Evolutionary conservation across 37 sponge, comb jelly and placozoan genomes (phyloP), one percentile per base, ranked within the genome.

Genomic region (Chondrosia reniformis): DNA sequence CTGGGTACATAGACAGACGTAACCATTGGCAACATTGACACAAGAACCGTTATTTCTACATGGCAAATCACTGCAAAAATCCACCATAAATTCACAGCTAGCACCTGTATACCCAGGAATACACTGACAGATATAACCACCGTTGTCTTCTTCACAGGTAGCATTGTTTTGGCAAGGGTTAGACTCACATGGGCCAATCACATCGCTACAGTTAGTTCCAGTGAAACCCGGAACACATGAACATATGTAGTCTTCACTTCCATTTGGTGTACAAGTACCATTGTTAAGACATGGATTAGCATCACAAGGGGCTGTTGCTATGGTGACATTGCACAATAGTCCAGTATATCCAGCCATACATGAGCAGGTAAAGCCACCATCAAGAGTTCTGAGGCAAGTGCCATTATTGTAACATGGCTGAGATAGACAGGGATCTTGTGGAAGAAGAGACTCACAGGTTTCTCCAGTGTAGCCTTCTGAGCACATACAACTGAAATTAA

Each of bases 401-500:
- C 67, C 84, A 62, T 76, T 75, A 33, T 78, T 58, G 2, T 19
- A 0, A 27, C 84, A 83, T 30, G 77, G 77, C 8, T 33, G 56
- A 10, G 62, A 19, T 39, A 41, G 41, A 63, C 84, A 83, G 22
- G 39, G 61, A 28, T 81, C 33, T n/a, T n/a, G 54, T 59, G 55
- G 5, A 31, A 79, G 21, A 22, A 24, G 34, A 41, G 30, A 30
- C 25, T 79, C 67, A 41, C 80, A 79, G 37, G 43, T 34, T 1
- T 45, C 46, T 13, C 80, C 80, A 64, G 80, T 64, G 52, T 43
- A 79, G 15, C 27, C 27, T 22, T 66, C 19, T 28, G 72, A 44
- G 36, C 72, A 69, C 25, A 36, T 40, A 25, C 72, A 69, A 19
- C 22, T 25, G 24, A 69, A 69, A 22, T 25, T 34, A 0, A 41